Evolutionary conservation across 2,888 invertebrate species (phyloP).

Genomic region (Drosophila falleni): DNA sequence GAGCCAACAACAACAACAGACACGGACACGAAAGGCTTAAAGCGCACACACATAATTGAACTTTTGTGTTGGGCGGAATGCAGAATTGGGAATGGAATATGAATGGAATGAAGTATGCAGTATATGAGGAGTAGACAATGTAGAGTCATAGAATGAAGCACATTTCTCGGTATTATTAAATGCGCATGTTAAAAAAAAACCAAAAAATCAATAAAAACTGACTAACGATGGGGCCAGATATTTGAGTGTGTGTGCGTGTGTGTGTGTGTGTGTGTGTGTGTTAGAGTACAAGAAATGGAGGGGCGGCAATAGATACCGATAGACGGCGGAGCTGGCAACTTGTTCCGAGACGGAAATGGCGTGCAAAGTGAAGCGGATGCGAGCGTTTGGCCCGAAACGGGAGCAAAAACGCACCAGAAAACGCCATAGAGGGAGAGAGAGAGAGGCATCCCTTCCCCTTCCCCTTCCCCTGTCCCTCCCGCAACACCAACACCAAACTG

Average conservation of each 20-base stretch:
- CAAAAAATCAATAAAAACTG: conserved; percentile 77
- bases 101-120: neutral
- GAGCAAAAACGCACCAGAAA: conserved; percentile 73
- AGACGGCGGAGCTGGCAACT: conserved; percentile 57
- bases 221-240: conserved; percentile 51
- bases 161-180: conserved; percentile 49
- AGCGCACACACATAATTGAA: conserved; percentile 73
- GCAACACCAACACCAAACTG: conserved; percentile 15
- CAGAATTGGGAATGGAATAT: neutral
- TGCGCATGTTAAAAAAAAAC: conserved; percentile 47
- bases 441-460: neutral
- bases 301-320: conserved; percentile 56
- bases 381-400: conserved; percentile 72
- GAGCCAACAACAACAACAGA: conserved; percentile 1
- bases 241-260: too few relatives aligned
- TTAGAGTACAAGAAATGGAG: neutral
- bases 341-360: conserved; percentile 72
- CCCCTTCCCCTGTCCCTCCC: too few relatives aligned
- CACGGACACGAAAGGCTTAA: conserved; percentile 57
- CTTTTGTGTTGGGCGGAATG: conserved; percentile 1
- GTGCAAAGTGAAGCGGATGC: conserved; percentile 79
- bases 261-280: conserved; percentile 10
- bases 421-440: conserved; percentile 49
- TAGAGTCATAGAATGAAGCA: conserved; percentile 9
- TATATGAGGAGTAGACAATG: neutral